Evolutionary conservation across 2,797 vertebrate species (phyloP).

Genomic region (Micromesistius poutassou): DNA sequence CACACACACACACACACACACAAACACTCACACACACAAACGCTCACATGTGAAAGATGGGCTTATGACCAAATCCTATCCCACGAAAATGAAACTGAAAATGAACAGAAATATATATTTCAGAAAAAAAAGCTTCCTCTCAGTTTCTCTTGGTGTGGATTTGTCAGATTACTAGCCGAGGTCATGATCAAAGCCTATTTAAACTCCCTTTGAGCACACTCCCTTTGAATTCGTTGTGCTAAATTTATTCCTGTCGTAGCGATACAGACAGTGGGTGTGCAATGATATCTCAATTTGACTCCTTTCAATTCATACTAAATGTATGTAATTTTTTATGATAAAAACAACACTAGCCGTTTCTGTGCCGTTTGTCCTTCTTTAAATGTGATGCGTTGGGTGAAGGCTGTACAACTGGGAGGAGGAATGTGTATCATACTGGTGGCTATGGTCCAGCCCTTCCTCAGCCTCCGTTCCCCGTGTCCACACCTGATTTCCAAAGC

Average conservation of each 20-base stretch:
- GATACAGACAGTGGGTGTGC: slow-evolving; percentile 25
- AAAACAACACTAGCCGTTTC: too few relatives aligned
- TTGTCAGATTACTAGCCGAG: slow-evolving; percentile 65
- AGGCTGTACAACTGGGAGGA: not conserved
- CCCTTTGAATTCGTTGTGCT: slow-evolving; percentile 56
- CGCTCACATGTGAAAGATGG: not conserved
- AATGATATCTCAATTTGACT: slow-evolving; percentile 52
- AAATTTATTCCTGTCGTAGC: slow-evolving; percentile 54
- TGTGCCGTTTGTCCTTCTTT: too few relatives aligned
- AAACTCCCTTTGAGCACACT: slow-evolving; percentile 51
- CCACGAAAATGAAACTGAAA: not conserved
- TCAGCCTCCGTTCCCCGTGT: not conserved
- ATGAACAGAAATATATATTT: not conserved
- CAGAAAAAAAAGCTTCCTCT: slow-evolving; percentile 10
- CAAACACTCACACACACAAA: not conserved
- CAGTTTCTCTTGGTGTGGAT: slow-evolving; percentile 54
- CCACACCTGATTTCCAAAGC: not conserved
- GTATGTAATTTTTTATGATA: too few relatives aligned
- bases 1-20: slow-evolving; percentile 10
- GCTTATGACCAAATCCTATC: not conserved
- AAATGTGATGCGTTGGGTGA: not conserved
- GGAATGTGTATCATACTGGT: not conserved
- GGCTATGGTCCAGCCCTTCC: not conserved
- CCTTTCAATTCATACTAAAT: slow-evolving; percentile 34
- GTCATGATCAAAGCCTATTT: slow-evolving; percentile 68